Evolutionary conservation across 1,140 invertebrate species (phyloP), one percentile per base, ranked within the genome.

Genomic region (Drosophila tani): DNA sequence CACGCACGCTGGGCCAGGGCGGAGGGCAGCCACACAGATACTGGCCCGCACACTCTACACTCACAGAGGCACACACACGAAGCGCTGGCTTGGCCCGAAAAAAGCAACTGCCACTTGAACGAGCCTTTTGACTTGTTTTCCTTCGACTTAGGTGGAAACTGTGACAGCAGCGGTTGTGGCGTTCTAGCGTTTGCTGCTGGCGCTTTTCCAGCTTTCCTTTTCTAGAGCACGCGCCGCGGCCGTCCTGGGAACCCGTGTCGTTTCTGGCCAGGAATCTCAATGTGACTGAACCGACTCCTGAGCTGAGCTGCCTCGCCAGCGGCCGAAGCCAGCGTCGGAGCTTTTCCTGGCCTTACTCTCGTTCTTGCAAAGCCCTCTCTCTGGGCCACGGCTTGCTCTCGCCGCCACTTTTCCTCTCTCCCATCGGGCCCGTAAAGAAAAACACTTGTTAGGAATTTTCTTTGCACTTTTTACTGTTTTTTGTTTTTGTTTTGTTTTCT

Each of bases 391-490:
- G 17, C 29, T 45, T 67, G 55, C 53, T 51, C 78, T 66, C 62
- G 17, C 15, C 62, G 17, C 15, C 49, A 17, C 38, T 19, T 57
- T 51, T 51, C 50, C 55, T 62, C 49, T 45, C 32, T 35, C 49
- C 19, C 35, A 49, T 40, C 14, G 8, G 29, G 29, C 21, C 24
- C 46, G 76, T 46, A 88, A 82, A 84, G 76, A 78, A 79, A 88
- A 87, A 87, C 84, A 87, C 84, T 87, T 87, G 84, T 87, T 87
- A 88, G 73, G 81, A 79, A 84, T 81, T 87, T 87, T 71, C 66
- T 77, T 79, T 86, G 50, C 63, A 17, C n/a, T 58, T 67, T 53
- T 53, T 46, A 62, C 29, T 56, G 5, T 41, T 35, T 15, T 64
- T 43, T 40, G 24, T 14, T 17, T 43, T 41, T 57, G 8, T 14